These are phyloP conservation scores for Stomatorhinus ivindoensis DNA, from an alignment of 2,113 vertebrate genomes.

Conservation along the genomic window DNA sequence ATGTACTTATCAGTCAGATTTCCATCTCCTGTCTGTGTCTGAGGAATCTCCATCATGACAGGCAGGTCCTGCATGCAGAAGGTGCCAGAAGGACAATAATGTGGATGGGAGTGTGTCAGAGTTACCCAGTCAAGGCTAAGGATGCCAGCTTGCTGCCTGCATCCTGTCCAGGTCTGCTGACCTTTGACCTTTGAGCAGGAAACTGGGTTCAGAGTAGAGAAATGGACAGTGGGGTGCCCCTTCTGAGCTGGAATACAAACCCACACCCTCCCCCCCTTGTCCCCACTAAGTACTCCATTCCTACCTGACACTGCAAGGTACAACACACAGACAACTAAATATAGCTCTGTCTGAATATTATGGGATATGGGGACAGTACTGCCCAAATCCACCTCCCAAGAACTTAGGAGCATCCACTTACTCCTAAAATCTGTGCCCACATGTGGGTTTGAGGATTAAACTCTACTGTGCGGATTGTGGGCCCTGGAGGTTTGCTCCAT, in stretches of 20 bases:
- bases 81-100: not conserved
- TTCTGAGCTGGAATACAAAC: not conserved
- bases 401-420: not conserved
- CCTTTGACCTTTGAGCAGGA: not conserved
- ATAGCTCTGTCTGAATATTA: not conserved
- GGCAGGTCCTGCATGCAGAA: not conserved
- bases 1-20: not conserved
- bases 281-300: not conserved
- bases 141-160: not conserved
- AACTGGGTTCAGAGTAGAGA: not conserved
- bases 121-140: not conserved
- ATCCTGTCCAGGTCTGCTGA: not conserved
- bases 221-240: not conserved
- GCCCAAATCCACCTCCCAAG: not conserved
- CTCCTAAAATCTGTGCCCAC: not conserved
- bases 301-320: not conserved
- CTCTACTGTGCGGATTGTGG: not conserved
- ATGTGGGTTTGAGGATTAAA: not conserved
- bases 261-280: not conserved
- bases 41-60: not conserved
- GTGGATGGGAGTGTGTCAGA: not conserved
- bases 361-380: not conserved
- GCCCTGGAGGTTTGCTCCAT: not conserved
- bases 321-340: not conserved
- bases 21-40: not conserved